Percentiles rank a stretch among this genome's conserved stretches.
Conservation (phyloP, 1,140 invertebrate species). For the Euura lappo region DNA sequence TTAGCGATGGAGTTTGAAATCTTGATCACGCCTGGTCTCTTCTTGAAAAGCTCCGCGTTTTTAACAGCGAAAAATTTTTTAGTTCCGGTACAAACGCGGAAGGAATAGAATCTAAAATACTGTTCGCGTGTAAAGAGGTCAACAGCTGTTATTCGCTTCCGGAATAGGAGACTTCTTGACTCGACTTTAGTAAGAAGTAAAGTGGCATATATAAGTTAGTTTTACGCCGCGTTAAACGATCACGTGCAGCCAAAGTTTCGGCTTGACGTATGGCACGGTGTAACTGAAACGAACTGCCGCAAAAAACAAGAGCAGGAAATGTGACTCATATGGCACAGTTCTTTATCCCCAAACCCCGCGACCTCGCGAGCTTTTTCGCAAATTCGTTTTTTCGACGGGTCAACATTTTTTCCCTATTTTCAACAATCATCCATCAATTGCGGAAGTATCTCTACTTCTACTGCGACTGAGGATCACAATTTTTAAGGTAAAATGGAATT, state of each 20-base stretch:
- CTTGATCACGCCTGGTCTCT: not conserved
- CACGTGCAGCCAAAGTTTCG: constrained; percentile 3
- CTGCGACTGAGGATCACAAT: too few relatives aligned
- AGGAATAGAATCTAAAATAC: not conserved
- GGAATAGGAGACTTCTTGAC: not conserved
- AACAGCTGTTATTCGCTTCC: not conserved
- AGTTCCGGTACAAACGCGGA: not conserved
- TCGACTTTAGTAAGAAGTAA: not conserved
- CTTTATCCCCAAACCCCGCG: too few relatives aligned
- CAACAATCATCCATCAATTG: too few relatives aligned
- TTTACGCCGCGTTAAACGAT: not conserved
- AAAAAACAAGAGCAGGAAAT: not conserved
- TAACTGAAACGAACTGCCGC: not conserved
- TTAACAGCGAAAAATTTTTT: not conserved
- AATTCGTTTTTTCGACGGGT: too few relatives aligned
- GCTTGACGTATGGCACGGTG: not conserved
- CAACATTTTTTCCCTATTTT: too few relatives aligned
- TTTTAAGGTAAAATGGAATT: too few relatives aligned
- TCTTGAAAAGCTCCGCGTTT: not conserved
- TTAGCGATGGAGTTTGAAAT: not conserved
- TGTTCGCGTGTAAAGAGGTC: not conserved
- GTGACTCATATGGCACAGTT: too few relatives aligned
- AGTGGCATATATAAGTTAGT: not conserved
- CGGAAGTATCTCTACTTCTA: too few relatives aligned
- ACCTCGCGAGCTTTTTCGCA: too few relatives aligned